Percentiles rank a stretch among this genome's conserved stretches.
These are phyloP conservation scores for Ormia ochracea DNA, from an alignment of 2,888 invertebrate species.

Conservation along the genomic window DNA sequence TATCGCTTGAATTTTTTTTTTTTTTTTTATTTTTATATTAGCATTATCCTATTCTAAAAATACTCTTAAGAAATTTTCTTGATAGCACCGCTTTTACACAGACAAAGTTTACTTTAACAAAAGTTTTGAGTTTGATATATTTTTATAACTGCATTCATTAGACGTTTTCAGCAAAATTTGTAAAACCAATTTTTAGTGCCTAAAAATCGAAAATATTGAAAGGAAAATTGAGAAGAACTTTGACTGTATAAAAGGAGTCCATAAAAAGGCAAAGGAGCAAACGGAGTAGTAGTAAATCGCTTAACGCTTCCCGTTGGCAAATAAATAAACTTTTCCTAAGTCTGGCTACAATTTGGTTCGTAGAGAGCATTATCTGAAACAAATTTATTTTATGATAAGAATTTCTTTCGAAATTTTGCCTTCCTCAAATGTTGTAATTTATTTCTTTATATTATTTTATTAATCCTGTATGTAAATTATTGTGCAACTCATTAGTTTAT, in stretches of 20 bases:
- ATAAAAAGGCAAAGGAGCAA: too few relatives aligned
- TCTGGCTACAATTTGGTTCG: background rate
- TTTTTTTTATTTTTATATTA: background rate
- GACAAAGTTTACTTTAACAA: too few relatives aligned
- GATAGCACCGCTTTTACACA: too few relatives aligned
- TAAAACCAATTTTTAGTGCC: too few relatives aligned
- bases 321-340: background rate
- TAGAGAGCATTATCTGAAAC: background rate
- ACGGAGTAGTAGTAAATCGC: too few relatives aligned
- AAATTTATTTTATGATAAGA: background rate
- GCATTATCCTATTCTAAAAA: background rate
- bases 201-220: too few relatives aligned
- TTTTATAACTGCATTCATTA: too few relatives aligned
- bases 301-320: background rate
- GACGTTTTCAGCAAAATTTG: too few relatives aligned
- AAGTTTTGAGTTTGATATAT: too few relatives aligned
- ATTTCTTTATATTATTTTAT: background rate
- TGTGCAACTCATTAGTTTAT: background rate
- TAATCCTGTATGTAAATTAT: background rate
- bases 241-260: too few relatives aligned
- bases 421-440: background rate
- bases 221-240: too few relatives aligned
- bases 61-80: background rate
- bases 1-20: conserved; percentile 41
- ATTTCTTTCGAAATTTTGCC: background rate